These are phyloP conservation scores for Aramus guarauna DNA, from an alignment of 2,113 vertebrate genomes.

Conservation along the genomic window DNA sequence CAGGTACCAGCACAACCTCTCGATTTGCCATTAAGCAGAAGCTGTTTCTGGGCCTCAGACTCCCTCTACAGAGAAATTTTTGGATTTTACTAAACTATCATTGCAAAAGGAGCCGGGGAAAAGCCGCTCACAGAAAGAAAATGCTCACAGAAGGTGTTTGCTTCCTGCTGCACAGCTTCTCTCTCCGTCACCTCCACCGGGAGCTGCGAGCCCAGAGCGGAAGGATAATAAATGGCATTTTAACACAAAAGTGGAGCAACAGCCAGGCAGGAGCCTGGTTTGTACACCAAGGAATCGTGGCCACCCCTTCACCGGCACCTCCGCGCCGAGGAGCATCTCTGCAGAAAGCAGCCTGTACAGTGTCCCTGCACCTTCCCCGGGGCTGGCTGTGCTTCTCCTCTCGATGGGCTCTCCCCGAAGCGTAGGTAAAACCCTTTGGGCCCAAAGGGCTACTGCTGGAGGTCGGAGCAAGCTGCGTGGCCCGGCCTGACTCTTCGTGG, in stretches of 20 bases:
- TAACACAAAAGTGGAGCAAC: neutral
- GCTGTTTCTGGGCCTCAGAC: neutral
- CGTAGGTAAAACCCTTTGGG: rapidly evolving
- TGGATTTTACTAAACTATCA: neutral
- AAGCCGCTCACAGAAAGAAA: neutral
- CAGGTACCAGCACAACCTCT: neutral
- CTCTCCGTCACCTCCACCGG: neutral
- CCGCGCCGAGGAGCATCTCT: neutral
- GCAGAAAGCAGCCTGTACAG: neutral
- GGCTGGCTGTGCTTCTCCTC: neutral
- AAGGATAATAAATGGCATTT: neutral
- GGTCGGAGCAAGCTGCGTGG: neutral
- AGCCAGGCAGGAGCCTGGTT: neutral
- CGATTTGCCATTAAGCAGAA: neutral
- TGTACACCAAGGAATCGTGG: neutral
- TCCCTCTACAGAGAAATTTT: neutral
- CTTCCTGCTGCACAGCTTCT: neutral
- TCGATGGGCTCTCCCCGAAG: neutral
- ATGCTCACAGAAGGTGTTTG: neutral
- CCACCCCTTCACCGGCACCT: neutral
- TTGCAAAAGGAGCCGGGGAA: neutral
- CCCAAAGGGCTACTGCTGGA: neutral
- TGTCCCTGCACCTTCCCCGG: neutral
- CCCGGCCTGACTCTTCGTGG: neutral
- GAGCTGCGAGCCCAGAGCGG: neutral